Evolutionary conservation across 2,113 vertebrate species (phyloP), one percentile per base, ranked within the genome.

Genomic region (Mola mola): DNA sequence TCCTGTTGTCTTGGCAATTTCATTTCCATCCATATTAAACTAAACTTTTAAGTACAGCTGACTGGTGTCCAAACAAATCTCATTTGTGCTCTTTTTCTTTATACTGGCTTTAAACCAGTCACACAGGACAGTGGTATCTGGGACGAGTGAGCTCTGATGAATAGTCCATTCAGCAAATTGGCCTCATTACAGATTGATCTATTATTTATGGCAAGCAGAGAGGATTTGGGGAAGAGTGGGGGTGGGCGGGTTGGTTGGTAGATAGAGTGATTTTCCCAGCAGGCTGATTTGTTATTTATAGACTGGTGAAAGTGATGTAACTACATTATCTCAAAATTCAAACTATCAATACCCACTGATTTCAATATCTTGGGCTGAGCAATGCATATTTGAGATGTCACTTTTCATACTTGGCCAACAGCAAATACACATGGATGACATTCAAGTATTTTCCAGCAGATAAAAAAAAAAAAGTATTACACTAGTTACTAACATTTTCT

Each of bases 191-290:
- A 16, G 52, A 20, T 15, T 37, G 22, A 75, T 84, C 60, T 41
- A 82, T 81, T 75, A 83, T 84, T 83, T 24, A 86, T 63, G 66
- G 66, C 9, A 46, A 61, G 60, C 61, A 60, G 44, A 26, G 52
- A 43, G 26, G 60, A 21, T 73, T 70, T 76, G 28, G 21, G 44
- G 41, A 65, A 46, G 40, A n/a, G 26, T 36, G 50, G 55, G 46
- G 50, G 63, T n/a, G 29, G 43, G 28, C 17, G 21, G 29, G 44
- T n/a, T 38, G 38, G 36, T 21, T 19, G 19, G 36, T 40, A 11
- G 38, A 20, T 62, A 24, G n/a, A 65, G 11, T 29, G 44, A 72
- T 50, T 64, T 31, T 43, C 34, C 44, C 55, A 28, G 20, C 19
- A 56, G 40, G 46, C 28, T 61, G 15, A 40, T 70, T 34, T 58